Evolutionary conservation across 2,113 vertebrate genomes (phyloP), one percentile per base, ranked within the genome.

Genomic region (Oostethus manadensis): DNA sequence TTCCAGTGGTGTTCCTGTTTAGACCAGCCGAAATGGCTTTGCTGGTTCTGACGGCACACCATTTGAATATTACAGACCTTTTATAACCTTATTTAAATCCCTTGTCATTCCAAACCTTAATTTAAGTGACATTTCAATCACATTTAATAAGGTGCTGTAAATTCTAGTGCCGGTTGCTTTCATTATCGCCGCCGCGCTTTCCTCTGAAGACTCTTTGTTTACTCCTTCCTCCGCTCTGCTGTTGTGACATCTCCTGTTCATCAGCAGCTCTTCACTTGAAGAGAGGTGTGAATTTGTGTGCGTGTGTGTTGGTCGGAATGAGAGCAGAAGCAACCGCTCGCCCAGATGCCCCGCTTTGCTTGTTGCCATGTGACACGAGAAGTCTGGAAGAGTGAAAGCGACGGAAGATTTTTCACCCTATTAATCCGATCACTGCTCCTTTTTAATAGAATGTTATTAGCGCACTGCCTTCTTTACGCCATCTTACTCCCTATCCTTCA

Each of bases 121-220:
- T 68, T 72, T 79, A 63, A 58, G 54, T 14, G 21, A 53, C 54
- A 60, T 74, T 82, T 71, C 66, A 79, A 71, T 78, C 62, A 64
- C 43, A 73, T 71, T 69, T 80, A 66, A 70, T 64, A 42, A 56
- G 54, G 71, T 70, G 66, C 35, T 51, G 68, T 81, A 67, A 75
- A 78, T 70, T 26, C 35, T 57, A 6, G 29, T 29, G 40, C 57
- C 17, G 54, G 8, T 48, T 70, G 69, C 35, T 26, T 65, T 70
- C 51, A 33, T 67, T 46, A 57, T 64, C 58, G 49, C 61, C 48
- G 21, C 20, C 46, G 8, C 29, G 29, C 16, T 54, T 35, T 68
- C 56, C 56, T 57, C 10, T 17, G 10, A n/a, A 48, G 1, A 23
- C 20, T 0, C 45, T 56, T 60, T 68, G 21, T 70, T 61, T 58